A percentile compares a stretch with the other conserved stretches of the same genome.
phyloP scores from a whole-genome alignment of 1,140 invertebrate genomes.

The Tetragonula clypearis region DNA sequence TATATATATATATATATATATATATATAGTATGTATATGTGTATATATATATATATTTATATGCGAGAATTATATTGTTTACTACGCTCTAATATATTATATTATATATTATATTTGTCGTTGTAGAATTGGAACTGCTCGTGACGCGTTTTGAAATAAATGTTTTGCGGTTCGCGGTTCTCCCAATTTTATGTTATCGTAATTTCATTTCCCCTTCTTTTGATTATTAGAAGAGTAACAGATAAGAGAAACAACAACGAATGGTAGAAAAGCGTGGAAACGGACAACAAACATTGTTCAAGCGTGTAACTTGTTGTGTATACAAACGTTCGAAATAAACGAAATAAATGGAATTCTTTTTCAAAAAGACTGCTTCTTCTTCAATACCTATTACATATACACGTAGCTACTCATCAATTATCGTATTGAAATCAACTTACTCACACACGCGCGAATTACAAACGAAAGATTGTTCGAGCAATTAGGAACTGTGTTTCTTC shows the following conservation, averaged over 20 bases:
- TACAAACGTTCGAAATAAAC: conserved; percentile 21
- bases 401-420: neutral
- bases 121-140: conserved; percentile 36
- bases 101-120: conserved; percentile 21
- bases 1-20: neutral
- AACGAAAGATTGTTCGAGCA: conserved; percentile 43
- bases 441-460: neutral
- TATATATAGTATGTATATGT: neutral
- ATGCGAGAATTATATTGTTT: conserved; percentile 32
- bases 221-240: neutral
- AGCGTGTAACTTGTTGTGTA: conserved; percentile 1
- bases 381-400: neutral
- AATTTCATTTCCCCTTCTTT: neutral
- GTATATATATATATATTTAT: conserved; percentile 22
- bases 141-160: neutral
- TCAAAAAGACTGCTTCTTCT: too few species aligned
- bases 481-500: conserved; percentile 57
- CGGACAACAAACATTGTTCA: neutral
- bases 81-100: conserved; percentile 31
- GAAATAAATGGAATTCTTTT: neutral
- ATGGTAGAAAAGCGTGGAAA: neutral
- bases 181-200: neutral
- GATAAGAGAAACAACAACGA: neutral
- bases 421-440: neutral
- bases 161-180: conserved; percentile 1